Evolutionary conservation across 2,113 vertebrate species (phyloP).

Genomic region (Fregetta grallaria): DNA sequence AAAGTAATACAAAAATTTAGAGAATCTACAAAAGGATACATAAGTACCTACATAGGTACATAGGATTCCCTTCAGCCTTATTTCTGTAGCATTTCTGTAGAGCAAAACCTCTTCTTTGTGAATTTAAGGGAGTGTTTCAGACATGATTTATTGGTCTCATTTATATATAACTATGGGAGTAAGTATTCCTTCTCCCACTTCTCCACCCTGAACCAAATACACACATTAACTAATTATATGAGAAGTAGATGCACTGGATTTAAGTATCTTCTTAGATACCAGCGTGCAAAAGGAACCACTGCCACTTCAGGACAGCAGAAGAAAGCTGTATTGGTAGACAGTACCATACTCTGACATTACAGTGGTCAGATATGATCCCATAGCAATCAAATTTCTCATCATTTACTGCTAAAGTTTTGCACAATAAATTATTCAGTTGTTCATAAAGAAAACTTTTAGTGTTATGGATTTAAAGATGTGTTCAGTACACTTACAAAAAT

Average conservation of each 20-base stretch:
- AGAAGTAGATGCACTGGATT: neutral
- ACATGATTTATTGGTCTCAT: neutral
- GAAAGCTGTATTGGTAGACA: neutral
- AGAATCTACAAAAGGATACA: neutral
- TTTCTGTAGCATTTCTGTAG: fast-evolving
- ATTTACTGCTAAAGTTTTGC: neutral
- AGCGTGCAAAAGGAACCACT: neutral
- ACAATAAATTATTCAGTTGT: neutral
- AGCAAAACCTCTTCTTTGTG: neutral
- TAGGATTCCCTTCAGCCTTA: neutral
- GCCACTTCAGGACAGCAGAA: neutral
- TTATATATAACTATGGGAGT: neutral
- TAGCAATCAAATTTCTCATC: neutral
- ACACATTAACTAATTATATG: neutral
- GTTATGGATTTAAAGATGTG: neutral
- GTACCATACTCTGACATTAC: neutral
- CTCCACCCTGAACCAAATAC: neutral
- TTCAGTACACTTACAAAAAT: neutral
- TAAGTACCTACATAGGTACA: neutral
- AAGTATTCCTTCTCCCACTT: neutral
- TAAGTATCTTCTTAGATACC: neutral
- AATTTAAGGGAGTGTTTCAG: neutral
- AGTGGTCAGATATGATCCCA: neutral
- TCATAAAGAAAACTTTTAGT: neutral
- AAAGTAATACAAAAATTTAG: neutral